phyloP scores from a whole-genome alignment of 2,888 invertebrate genomes.

The Venusia cambrica region DNA sequence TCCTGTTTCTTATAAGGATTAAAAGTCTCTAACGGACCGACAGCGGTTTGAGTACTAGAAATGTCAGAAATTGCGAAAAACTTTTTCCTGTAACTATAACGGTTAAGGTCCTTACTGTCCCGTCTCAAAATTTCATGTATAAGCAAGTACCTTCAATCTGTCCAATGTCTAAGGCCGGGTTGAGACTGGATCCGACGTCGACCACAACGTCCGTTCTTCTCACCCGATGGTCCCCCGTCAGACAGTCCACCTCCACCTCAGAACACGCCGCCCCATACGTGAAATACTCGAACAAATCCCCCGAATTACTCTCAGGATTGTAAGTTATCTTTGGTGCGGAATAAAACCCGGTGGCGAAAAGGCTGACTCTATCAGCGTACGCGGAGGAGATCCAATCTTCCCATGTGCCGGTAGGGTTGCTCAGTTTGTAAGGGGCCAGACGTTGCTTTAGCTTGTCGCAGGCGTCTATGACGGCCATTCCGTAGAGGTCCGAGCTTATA shows the following conservation, averaged over 20 bases:
- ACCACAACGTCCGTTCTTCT: constrained; percentile 92
- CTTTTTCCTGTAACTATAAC: too few relatives aligned
- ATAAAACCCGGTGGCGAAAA: constrained; percentile 89
- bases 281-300: constrained; percentile 87
- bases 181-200: constrained; percentile 93
- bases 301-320: constrained; percentile 82
- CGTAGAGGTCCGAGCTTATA: constrained; percentile 89
- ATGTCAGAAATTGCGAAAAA: too few relatives aligned
- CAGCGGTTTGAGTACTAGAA: too few relatives aligned
- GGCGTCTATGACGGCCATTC: constrained; percentile 89
- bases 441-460: constrained; percentile 85
- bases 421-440: constrained; percentile 83
- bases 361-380: constrained; percentile 84
- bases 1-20: too few relatives aligned
- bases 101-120: too few relatives aligned
- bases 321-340: constrained; percentile 84
- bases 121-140: too few relatives aligned
- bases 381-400: constrained; percentile 88
- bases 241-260: constrained; percentile 92
- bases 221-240: constrained; percentile 93
- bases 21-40: too few relatives aligned
- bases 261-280: constrained; percentile 90
- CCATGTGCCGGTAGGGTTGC: constrained; percentile 87
- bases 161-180: constrained; percentile 94
- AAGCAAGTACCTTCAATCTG: constrained; percentile 85